These are phyloP conservation scores for Nezara viridula DNA, from an alignment of 2,888 invertebrate genomes.

Conservation along the genomic window DNA sequence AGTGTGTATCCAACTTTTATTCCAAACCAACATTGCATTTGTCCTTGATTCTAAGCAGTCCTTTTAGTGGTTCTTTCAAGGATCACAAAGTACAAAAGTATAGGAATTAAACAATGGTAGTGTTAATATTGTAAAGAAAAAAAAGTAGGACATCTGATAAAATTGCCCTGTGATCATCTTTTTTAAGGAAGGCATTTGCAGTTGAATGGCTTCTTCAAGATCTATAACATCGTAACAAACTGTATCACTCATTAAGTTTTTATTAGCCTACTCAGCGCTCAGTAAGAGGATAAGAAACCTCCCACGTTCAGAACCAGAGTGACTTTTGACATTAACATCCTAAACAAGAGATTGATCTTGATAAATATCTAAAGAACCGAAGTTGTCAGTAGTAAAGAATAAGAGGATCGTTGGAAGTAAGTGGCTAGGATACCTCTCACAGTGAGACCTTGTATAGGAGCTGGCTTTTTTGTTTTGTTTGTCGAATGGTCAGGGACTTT, in stretches of 20 bases:
- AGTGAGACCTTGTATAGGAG: neutral
- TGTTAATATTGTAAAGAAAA: no score
- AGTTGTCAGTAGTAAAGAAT: neutral
- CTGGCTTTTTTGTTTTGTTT: neutral
- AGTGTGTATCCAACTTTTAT: no score
- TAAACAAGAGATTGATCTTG: neutral
- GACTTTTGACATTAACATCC: neutral
- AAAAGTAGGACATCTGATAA: no score
- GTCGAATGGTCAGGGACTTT: constrained; percentile 12
- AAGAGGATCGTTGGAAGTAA: neutral
- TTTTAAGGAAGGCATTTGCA: neutral
- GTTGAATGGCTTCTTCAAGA: neutral
- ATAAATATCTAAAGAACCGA: neutral
- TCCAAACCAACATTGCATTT: no score
- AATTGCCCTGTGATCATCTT: neutral
- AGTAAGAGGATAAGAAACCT: neutral
- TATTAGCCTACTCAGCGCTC: neutral
- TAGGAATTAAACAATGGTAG: no score
- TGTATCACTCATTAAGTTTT: neutral
- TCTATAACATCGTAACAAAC: neutral
- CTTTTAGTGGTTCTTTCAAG: no score
- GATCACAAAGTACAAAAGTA: no score
- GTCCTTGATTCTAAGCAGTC: no score
- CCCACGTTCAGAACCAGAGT: neutral
- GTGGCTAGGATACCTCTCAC: neutral